Evolutionary conservation across 92 coral and sea anemone genomes (phyloP), one percentile per base, ranked within the genome.

Genomic region (Muricea muricata): DNA sequence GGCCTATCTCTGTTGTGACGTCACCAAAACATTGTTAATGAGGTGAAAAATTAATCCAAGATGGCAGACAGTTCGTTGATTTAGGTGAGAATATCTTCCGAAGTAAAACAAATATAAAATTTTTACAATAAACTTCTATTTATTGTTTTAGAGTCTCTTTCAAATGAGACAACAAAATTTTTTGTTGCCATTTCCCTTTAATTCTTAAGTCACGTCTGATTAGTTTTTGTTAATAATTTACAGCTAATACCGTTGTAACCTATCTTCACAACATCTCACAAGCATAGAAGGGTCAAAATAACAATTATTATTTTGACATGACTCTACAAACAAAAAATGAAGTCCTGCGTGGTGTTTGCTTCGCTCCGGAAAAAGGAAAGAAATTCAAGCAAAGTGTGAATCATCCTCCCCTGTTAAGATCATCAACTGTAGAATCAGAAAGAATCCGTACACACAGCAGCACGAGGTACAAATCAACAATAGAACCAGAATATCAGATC

Each of bases 231-330:
- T 17, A 34, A 24, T 58, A 60, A 60, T 29, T 60, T 60, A 29
- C 20, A 60, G 68, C 68, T 24, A 60, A 60, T 60, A 60, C 91
- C 41, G 58, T 84, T 37, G 81, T 89, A 78, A 78, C 87, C 86
- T 85, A 89, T 80, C 67, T 89, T 21, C 89, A 89, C 58, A 85
- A 85, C 57, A 48, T 85, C 82, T 80, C 87, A 58, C 87, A 87
- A 46, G 46, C 86, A 67, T 85, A 80, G 68, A 70, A 18, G 29
- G 85, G 77, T 80, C 92, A 89, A 63, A 41, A 58, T 70, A 89
- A 89, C 72, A 84, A 89, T 61, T 73, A 69, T 73, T 88, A 55
- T 69, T 89, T 89, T 47, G 92, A 84, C 72, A 50, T 84, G 75
- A 78, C 85, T 35, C 88, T 88, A 34, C 91, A 88, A 78, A 75